Conservation (phyloP, 2,888 invertebrate species). For the Lasius platythorax region DNA sequence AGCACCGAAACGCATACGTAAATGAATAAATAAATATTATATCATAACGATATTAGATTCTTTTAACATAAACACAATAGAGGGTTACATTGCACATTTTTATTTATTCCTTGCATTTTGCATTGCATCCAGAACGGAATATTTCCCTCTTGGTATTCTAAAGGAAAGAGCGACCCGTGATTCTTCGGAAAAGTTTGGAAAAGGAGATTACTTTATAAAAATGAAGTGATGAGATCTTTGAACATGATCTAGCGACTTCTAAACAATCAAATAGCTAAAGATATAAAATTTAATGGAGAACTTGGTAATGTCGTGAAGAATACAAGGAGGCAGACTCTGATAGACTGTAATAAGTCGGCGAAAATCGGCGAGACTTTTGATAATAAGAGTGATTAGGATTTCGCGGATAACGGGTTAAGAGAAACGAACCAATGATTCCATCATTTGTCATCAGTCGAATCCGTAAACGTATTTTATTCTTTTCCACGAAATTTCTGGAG, state of each 20-base stretch:
- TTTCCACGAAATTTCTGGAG: slow-evolving; percentile 35
- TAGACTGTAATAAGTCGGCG: slow-evolving; percentile 39
- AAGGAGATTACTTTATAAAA: slow-evolving; percentile 35
- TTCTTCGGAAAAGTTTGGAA: slow-evolving; percentile 44
- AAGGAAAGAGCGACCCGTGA: too few species aligned
- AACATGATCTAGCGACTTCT: not conserved
- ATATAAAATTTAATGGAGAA: not conserved
- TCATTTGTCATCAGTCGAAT: slow-evolving; percentile 28
- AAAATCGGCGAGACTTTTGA: slow-evolving; percentile 19
- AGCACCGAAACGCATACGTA: not conserved
- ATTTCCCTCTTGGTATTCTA: not conserved
- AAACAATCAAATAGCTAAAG: not conserved
- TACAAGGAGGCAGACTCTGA: slow-evolving; percentile 27
- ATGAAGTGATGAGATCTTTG: not conserved
- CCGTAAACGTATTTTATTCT: slow-evolving; percentile 44
- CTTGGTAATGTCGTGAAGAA: not conserved
- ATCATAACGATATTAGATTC: not conserved
- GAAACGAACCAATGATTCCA: slow-evolving; percentile 31
- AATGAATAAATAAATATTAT: not conserved
- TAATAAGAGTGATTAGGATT: slow-evolving; percentile 54
- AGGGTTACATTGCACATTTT: not conserved
- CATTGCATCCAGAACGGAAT: not conserved
- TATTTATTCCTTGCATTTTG: not conserved
- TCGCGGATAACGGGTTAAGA: slow-evolving; percentile 60
- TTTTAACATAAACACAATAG: not conserved